Base-by-base conservation (phyloP, 2,797 vertebrate species). In the Hemitrygon akajei region DNA sequence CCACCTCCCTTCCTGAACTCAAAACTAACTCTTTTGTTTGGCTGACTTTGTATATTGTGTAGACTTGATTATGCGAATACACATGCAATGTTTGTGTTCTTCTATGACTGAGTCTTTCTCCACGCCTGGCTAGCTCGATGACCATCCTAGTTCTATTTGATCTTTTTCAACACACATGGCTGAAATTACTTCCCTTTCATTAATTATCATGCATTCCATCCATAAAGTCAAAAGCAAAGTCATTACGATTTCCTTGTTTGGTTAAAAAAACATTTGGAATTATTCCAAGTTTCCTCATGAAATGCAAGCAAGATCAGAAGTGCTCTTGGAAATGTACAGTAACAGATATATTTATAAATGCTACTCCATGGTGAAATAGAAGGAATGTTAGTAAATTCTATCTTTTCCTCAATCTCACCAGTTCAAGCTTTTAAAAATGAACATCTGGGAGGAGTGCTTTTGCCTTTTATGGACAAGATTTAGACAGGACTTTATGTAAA, bases 231-330 rank as follows among this genome's bases (percentile, higher is more conserved):
- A 89, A 89, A 89, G 60, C 18, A 34, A 63, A 89, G n/a, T 69
- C n/a, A 89, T 37, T 69, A 25, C 20, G 37, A 69, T 89, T 89
- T 63, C 86, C 86, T 89, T 89, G n/a, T 89, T 89, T 89, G 60
- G 16, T 89, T 37, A 89, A 69, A 66, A n/a, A 60, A 1, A 37
- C 9, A 69, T 18, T 89, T 40, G 86, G 86, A 89, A 25, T 37
- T 22, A 37, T 37, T 66, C n/a, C 63, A 89, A 37, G 60, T 89
- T 89, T 89, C n/a, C n/a, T 69, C n/a, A 7, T 11, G 16, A 69
- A 66, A 66, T 60, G n/a, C 58, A 14, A 25, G 12, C 27, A 56
- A 25, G 47, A 9, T 12, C 82, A 66, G 58, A 63, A n/a, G 5
- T 27, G 22, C 6, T 11, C 12, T 86, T 60, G 82, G 82, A 69